Evolutionary conservation across 2,888 invertebrate species (phyloP).

Genomic region (Sphaerophoria rueppellii): DNA sequence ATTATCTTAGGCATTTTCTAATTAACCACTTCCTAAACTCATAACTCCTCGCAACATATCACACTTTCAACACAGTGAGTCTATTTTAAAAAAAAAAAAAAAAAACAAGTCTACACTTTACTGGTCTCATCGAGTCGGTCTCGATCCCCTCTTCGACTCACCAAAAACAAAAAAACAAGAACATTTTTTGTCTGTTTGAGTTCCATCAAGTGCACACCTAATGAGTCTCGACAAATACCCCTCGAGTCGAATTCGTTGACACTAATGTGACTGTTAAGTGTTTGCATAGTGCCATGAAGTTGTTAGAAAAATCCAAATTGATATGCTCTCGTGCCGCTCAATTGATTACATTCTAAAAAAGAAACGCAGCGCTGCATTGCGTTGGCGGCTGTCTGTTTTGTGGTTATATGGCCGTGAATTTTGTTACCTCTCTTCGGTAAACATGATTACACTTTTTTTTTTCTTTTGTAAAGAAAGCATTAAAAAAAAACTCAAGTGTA

Average conservation of each 20-base stretch:
- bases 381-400: constrained; percentile 12
- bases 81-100: constrained; percentile 11
- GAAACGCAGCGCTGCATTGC: background rate
- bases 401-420: constrained; percentile 48
- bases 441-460: constrained; percentile 47
- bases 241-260: constrained; percentile 49
- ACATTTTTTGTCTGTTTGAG: background rate
- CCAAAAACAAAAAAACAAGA: background rate
- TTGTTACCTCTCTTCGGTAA: constrained; percentile 51
- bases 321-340: constrained; percentile 62
- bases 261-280: constrained; percentile 65
- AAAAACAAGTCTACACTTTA: background rate
- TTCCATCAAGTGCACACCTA: constrained; percentile 52
- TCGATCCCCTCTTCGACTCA: constrained; percentile 19
- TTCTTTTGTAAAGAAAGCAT: constrained; percentile 30
- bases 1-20: constrained; percentile 23
- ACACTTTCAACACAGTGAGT: constrained; percentile 17
- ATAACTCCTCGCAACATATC: constrained; percentile 31
- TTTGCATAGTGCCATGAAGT: constrained; percentile 64
- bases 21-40: constrained; percentile 62
- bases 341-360: constrained; percentile 37
- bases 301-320: constrained; percentile 46
- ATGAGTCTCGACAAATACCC: constrained; percentile 53
- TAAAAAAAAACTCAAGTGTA: constrained; percentile 33
- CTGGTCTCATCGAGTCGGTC: constrained; percentile 14